phyloP scores from a whole-genome alignment of 2,888 invertebrate species.

The Theretra japonica region DNA sequence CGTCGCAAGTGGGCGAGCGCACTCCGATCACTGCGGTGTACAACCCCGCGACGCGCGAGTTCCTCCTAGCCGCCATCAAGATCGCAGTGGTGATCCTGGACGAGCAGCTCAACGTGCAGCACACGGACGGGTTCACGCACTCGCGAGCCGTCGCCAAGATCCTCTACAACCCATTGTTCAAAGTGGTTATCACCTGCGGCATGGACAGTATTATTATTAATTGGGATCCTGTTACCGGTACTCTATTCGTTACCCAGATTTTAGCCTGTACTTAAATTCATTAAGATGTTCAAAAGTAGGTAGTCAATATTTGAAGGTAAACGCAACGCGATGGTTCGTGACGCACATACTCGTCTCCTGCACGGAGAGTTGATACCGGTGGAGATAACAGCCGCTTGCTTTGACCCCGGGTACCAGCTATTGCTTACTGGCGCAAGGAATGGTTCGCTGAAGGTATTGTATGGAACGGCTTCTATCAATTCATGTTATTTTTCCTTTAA shows the following conservation, averaged over 20 bases:
- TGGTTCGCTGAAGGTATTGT: constrained; percentile 88
- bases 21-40: constrained; percentile 86
- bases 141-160: constrained; percentile 88
- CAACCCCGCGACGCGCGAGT: constrained; percentile 87
- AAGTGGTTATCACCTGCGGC: constrained; percentile 90
- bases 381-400: constrained; percentile 91
- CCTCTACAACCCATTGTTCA: constrained; percentile 90
- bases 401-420: constrained; percentile 89
- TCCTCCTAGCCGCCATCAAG: constrained; percentile 87
- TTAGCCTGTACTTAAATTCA: neutral
- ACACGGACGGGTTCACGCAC: constrained; percentile 90
- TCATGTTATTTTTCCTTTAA: neutral
- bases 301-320: constrained; percentile 76
- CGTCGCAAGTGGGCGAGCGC: constrained; percentile 85
- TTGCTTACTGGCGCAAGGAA: constrained; percentile 91
- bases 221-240: constrained; percentile 90
- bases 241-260: neutral
- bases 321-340: constrained; percentile 87
- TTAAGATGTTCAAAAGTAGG: neutral
- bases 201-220: constrained; percentile 92
- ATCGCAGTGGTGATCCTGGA: constrained; percentile 87
- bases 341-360: constrained; percentile 88
- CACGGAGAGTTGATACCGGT: constrained; percentile 88
- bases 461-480: neutral
- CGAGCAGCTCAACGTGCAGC: constrained; percentile 86